Evolutionary conservation across 2,888 invertebrate genomes (phyloP), one percentile per base, ranked within the genome.

Genomic region (Rhingia campestris): DNA sequence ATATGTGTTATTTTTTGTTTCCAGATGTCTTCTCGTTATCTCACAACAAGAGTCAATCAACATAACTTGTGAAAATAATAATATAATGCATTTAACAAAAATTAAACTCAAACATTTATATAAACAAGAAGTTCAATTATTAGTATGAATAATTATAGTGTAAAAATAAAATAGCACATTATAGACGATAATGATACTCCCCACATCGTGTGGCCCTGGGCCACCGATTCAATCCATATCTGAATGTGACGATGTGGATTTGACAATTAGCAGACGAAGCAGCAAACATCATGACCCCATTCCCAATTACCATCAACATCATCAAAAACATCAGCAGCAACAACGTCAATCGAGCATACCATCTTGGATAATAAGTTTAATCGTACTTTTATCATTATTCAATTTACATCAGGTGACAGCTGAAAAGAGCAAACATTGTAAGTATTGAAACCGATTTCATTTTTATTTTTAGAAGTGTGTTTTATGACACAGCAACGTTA

Each of bases 381-480:
- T 91, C 86, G 88, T 90, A 88, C 87, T 90, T 86, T 88, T 90
- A 80, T 80, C 80, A 74, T 66, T 84, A 69, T 80, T 84, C 74
- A 85, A 76, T 72, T 81, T 85, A 61, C 88, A 88, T 85, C 89
- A 90, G 89, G 90, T 90, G 87, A 88, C 89, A 81, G 91, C 91
- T 84, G 91, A 91, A 87, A 91, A 91, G 87, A 91, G 91, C 87
- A 91, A 91, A 89, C 90, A 91, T 87, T 91, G 91, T 91, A 87
- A 91, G 91, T 91, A 89, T 53, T 35, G 35, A 45, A 35, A 59
- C 63, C 41, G 22, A 22, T 22, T 22, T 22, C 22, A 22, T 22
- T 22, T 22, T 22, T 39, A 39, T 41, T 41, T 41, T 10, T 41
- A 6, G 9, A 41, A 41, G 10, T 22, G 22, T 22, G 37, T 64